These are phyloP conservation scores for Lepas anatifera DNA, from an alignment of 2,888 invertebrate genomes.

Conservation along the genomic window DNA sequence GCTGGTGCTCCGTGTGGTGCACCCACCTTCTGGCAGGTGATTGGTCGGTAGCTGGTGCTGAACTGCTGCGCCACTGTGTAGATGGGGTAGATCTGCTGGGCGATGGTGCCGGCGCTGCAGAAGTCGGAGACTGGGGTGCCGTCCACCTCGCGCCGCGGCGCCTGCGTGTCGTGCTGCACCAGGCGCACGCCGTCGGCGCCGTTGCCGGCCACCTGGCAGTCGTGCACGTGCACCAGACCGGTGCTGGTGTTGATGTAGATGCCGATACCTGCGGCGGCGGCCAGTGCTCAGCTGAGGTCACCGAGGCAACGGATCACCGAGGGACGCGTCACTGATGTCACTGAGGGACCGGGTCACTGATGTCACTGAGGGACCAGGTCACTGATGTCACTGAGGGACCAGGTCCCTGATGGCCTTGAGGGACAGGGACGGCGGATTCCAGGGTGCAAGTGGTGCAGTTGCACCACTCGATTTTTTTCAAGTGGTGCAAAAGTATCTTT, in stretches of 20 bases:
- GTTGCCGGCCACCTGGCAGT: slow-evolving; percentile 66
- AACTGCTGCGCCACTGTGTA: slow-evolving; percentile 69
- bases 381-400: too few relatives aligned
- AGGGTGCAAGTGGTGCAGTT: too few relatives aligned
- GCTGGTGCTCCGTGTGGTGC: too few relatives aligned
- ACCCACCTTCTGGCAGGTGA: slow-evolving; percentile 56
- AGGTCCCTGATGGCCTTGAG: too few relatives aligned
- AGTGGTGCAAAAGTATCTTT: too few relatives aligned
- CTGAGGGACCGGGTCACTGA: too few relatives aligned
- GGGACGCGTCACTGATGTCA: too few relatives aligned
- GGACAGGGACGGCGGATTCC: too few relatives aligned
- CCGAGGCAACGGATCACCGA: too few relatives aligned
- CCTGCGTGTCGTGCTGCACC: slow-evolving; percentile 57
- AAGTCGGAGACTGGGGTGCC: slow-evolving; percentile 66
- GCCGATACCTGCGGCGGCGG: slow-evolving; percentile 54
- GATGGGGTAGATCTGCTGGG: slow-evolving; percentile 76
- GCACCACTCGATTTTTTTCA: too few relatives aligned
- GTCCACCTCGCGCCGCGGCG: slow-evolving; percentile 57
- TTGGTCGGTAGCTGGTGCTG: slow-evolving; percentile 52
- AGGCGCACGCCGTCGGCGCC: slow-evolving; percentile 84
- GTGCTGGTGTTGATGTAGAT: slow-evolving; percentile 79
- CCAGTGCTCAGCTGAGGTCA: neutral
- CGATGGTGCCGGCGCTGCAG: slow-evolving; percentile 68
- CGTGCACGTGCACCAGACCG: slow-evolving; percentile 63
- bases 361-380: too few relatives aligned